Evolutionary conservation across 2,888 invertebrate species (phyloP), one percentile per base, ranked within the genome.

Genomic region (Catocala nupta): DNA sequence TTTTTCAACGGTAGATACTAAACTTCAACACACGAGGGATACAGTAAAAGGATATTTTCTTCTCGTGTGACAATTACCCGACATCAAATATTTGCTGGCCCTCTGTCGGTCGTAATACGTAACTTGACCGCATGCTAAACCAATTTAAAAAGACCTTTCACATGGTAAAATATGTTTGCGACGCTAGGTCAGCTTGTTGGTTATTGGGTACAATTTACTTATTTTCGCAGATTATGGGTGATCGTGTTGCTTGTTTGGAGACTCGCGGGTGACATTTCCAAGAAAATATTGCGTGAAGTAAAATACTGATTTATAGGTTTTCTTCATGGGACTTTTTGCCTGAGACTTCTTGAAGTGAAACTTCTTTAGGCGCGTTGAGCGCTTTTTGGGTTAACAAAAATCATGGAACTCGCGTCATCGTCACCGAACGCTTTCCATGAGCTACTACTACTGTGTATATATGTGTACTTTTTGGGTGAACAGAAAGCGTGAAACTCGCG

Each of bases 51-150:
- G 90, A 83, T 75, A 70, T 70, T 71, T 70, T 69, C 81, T 70
- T 89, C 87, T 93, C 93, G 77, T 83, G 81, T 93, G 92, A 85
- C 93, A 93, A 93, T 93, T 93, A 92, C 89, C 71, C 78, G 82
- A 87, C 85, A 83, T 90, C 91, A 92, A 93, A 93, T 90, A 91
- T 92, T 92, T 91, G 92, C 90, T 85, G 87, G 89, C 89, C 91
- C 91, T 90, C 88, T 85, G 88, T 81, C 81, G 90, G 81, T 84
- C 90, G 92, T 92, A 87, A 92, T 86, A 84, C 85, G 92, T 90
- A 92, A 93, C 87, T 81, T 81, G 92, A 93, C 82, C 83, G 81
- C 63, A 13, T 33, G 10, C 1, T 0, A 0, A 0, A n/a, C 84
- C 77, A 81, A 25, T 51, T 0, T 70, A 59, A 1, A 25, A 13